A percentile compares a stretch with the other conserved stretches of the same genome.
These are phyloP conservation scores for Polia nebulosa DNA, from an alignment of 2,888 invertebrate genomes.

Conservation along the genomic window DNA sequence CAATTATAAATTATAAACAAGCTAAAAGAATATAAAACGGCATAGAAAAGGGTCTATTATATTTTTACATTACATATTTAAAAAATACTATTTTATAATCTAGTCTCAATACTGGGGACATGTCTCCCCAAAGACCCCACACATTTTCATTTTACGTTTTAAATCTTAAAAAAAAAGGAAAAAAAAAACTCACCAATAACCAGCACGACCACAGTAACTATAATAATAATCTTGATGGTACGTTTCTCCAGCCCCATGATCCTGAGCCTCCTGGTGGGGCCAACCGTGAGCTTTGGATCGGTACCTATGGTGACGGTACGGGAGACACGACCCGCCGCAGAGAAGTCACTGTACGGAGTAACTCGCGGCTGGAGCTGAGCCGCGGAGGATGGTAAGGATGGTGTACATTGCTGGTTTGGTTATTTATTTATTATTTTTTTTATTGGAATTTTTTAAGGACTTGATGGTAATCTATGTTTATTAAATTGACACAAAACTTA, in stretches of 20 bases:
- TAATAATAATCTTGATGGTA: slow-evolving; percentile 84
- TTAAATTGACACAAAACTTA: too few species aligned
- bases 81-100: too few species aligned
- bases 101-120: too few species aligned
- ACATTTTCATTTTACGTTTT: too few species aligned
- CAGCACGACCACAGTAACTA: slow-evolving; percentile 78
- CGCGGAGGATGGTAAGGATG: slow-evolving; percentile 56
- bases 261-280: neutral
- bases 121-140: too few species aligned
- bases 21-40: too few species aligned
- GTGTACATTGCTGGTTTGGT: slow-evolving; percentile 72
- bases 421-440: neutral
- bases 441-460: too few species aligned
- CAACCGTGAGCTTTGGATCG: neutral
- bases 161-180: neutral
- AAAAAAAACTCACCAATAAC: slow-evolving; percentile 79
- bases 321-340: slow-evolving; percentile 55
- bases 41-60: too few species aligned
- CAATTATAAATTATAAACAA: too few species aligned
- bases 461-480: too few species aligned
- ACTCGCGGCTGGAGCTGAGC: slow-evolving; percentile 29
- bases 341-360: slow-evolving; percentile 52
- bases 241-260: slow-evolving; percentile 85
- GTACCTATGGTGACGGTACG: neutral
- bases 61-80: too few species aligned